These are phyloP conservation scores for Cephus sareptanus DNA, from an alignment of 2,888 invertebrate species.

Conservation along the genomic window DNA sequence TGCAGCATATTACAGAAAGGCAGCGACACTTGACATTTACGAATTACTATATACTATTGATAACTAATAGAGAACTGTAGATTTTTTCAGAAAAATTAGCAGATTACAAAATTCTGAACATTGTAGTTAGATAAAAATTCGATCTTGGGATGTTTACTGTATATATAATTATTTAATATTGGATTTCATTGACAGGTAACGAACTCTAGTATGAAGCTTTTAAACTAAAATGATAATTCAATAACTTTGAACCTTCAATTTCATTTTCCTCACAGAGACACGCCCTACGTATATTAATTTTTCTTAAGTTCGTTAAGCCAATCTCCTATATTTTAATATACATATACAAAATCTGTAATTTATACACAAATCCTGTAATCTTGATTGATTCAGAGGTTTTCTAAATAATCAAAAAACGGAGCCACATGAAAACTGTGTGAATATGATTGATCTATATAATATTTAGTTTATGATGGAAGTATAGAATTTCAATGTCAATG, in stretches of 20 bases:
- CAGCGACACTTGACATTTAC: background rate
- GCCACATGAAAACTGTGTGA: background rate
- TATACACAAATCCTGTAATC: background rate
- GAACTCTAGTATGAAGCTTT: background rate
- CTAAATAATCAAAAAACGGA: background rate
- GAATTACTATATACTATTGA: background rate
- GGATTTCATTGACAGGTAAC: background rate
- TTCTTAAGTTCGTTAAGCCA: background rate
- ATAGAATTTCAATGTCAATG: background rate
- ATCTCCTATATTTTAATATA: background rate
- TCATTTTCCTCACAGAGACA: background rate
- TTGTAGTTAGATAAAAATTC: background rate
- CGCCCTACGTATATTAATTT: background rate
- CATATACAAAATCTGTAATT: background rate
- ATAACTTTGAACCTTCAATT: background rate
- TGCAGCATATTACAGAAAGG: background rate
- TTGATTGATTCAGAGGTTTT: background rate
- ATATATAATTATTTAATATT: background rate
- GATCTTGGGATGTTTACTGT: background rate
- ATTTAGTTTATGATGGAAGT: background rate
- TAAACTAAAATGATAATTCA: background rate
- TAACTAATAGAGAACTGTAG: background rate
- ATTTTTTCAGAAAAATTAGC: background rate
- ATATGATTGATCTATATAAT: background rate
- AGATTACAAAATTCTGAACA: background rate